phyloP scores from a whole-genome alignment of 2,888 invertebrate species.

The Chrysomela aeneicollis region DNA sequence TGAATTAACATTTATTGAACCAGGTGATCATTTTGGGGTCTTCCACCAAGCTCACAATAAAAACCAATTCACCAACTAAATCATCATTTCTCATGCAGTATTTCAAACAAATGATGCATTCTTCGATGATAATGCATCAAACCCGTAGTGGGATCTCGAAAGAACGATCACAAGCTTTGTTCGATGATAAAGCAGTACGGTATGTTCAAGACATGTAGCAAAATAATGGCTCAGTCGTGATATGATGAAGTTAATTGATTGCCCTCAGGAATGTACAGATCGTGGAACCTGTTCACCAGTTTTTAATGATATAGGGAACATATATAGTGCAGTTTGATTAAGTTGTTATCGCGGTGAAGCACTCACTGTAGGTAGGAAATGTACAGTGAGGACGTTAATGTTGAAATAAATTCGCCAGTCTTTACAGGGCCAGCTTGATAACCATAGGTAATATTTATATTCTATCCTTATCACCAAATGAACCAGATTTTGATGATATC shows the following conservation, averaged over 20 bases:
- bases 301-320: not conserved
- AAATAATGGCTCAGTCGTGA: not conserved
- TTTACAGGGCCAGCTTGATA: too few species aligned
- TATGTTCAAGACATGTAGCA: not conserved
- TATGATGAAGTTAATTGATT: conserved; percentile 5
- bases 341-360: not conserved
- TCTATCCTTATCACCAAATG: too few species aligned
- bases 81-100: too few species aligned
- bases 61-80: too few species aligned
- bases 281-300: not conserved
- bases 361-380: not conserved
- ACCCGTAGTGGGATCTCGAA: not conserved
- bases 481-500: too few species aligned
- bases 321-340: not conserved
- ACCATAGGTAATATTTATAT: too few species aligned
- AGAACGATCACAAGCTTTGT: not conserved
- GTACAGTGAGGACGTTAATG: too few species aligned
- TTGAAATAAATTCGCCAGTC: too few species aligned
- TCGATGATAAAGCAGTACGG: not conserved
- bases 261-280: not conserved
- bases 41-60: too few species aligned
- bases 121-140: not conserved
- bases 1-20: too few species aligned
- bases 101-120: not conserved
- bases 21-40: too few species aligned